Conservation (phyloP, 2,113 vertebrate species). For the Chaetodon trifascialis region DNA sequence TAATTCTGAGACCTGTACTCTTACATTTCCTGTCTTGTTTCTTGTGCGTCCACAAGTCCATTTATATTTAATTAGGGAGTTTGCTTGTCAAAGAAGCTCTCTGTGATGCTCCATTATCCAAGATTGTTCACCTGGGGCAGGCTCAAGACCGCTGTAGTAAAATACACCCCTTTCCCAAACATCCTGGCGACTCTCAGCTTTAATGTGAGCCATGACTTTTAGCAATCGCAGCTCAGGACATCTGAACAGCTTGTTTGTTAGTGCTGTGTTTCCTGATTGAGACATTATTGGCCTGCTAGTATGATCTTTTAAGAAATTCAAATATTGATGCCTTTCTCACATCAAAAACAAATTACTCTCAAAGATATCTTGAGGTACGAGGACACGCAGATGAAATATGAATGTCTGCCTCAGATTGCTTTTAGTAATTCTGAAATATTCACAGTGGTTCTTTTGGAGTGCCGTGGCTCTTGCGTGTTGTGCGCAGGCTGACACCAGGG, state of each 20-base stretch:
- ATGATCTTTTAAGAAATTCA: constrained; percentile 72
- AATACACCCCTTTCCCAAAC: not conserved
- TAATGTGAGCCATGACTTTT: not conserved
- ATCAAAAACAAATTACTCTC: constrained; percentile 76
- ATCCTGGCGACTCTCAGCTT: not conserved
- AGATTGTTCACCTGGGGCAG: not conserved
- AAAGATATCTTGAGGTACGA: constrained; percentile 67
- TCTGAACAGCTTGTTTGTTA: constrained; percentile 56
- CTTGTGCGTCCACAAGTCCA: not conserved
- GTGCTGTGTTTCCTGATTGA: constrained; percentile 31
- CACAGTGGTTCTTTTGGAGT: constrained; percentile 68
- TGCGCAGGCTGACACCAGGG: constrained; percentile 51
- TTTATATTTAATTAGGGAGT: not conserved
- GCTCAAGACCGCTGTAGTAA: not conserved
- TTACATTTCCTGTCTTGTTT: not conserved
- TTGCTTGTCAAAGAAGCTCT: not conserved
- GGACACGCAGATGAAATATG: constrained; percentile 77
- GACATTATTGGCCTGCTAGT: constrained; percentile 48
- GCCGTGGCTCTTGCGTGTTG: constrained; percentile 44
- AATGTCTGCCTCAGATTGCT: constrained; percentile 80
- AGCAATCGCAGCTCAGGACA: constrained; percentile 6
- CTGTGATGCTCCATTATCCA: not conserved
- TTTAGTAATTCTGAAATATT: constrained; percentile 86
- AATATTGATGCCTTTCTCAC: constrained; percentile 79
- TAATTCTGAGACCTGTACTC: not conserved